These are phyloP conservation scores for Arothron firmamentum DNA, from an alignment of 2,113 vertebrate species.

Conservation along the genomic window DNA sequence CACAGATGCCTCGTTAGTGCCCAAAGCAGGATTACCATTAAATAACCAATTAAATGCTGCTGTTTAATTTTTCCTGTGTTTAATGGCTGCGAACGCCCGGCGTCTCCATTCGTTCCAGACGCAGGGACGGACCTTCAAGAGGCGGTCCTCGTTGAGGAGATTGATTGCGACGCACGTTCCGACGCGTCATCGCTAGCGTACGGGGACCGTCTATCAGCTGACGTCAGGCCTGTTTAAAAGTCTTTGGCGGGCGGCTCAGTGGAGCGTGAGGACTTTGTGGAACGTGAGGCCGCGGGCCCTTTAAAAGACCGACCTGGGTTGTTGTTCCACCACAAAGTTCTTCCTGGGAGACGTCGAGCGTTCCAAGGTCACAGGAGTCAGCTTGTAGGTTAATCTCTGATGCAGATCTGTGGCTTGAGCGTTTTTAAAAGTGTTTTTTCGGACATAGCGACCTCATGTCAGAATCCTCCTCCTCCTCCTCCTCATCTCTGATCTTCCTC, in stretches of 20 bases:
- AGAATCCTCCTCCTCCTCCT: neutral
- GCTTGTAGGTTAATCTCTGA: neutral
- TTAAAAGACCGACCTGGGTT: neutral
- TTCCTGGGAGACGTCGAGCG: neutral
- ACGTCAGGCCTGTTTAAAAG: slow-evolving; percentile 43
- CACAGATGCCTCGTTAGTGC: slow-evolving; percentile 1
- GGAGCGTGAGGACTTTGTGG: slow-evolving; percentile 34
- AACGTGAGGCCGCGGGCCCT: slow-evolving; percentile 17
- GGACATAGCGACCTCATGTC: no score
- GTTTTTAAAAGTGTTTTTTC: neutral
- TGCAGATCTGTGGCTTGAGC: neutral
- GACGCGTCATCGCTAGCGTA: slow-evolving; percentile 30
- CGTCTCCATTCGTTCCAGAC: neutral
- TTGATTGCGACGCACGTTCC: slow-evolving; percentile 43
- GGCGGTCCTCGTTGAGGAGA: slow-evolving; percentile 19
- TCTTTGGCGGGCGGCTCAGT: slow-evolving; percentile 35
- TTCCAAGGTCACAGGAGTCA: slow-evolving; percentile 4
- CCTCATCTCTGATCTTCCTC: neutral
- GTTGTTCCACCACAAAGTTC: no score
- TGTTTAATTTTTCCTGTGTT: slow-evolving; percentile 4
- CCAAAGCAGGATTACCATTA: slow-evolving; percentile 15
- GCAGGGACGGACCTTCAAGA: neutral
- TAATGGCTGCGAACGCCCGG: no score
- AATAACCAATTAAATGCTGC: slow-evolving; percentile 20
- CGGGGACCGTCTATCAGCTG: slow-evolving; percentile 39